Evolutionary conservation across 1,140 invertebrate species (phyloP).

Genomic region (Lepidurus arcticus): DNA sequence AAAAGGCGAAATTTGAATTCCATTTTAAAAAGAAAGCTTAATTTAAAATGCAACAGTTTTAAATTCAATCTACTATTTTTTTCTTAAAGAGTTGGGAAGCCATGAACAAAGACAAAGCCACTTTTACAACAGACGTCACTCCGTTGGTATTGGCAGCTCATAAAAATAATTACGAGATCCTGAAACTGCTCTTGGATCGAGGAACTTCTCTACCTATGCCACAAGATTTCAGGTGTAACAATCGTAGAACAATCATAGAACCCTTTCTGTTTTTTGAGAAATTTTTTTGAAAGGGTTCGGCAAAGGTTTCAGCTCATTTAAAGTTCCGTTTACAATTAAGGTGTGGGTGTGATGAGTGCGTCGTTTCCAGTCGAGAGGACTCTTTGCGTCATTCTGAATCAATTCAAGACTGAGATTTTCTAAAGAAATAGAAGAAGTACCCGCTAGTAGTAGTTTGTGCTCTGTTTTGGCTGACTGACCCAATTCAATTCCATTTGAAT

Average conservation of each 20-base stretch:
- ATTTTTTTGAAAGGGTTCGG: not conserved
- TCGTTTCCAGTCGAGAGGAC: slow-evolving; percentile 66
- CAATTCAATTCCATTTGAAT: too few relatives aligned
- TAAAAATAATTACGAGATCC: slow-evolving; percentile 86
- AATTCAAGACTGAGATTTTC: too few relatives aligned
- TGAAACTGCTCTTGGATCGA: slow-evolving; percentile 79
- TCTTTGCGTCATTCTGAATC: slow-evolving; percentile 83
- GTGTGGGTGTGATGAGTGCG: slow-evolving; percentile 82
- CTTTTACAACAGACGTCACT: slow-evolving; percentile 83
- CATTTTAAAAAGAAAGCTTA: not conserved
- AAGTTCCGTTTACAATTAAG: slow-evolving; percentile 44
- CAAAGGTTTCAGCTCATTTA: not conserved
- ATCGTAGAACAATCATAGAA: not conserved
- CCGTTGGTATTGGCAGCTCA: slow-evolving; percentile 82
- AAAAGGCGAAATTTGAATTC: not conserved
- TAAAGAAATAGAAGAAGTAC: too few relatives aligned
- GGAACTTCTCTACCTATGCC: slow-evolving; percentile 80
- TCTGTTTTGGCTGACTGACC: too few relatives aligned
- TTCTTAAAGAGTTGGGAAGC: slow-evolving; percentile 70
- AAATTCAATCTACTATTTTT: not conserved
- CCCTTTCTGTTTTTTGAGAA: not conserved
- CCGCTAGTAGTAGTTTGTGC: too few relatives aligned
- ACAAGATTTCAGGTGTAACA: slow-evolving; percentile 73
- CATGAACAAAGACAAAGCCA: slow-evolving; percentile 68
- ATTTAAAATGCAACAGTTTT: slow-evolving; percentile 19